Evolutionary conservation across 2,888 invertebrate species (phyloP).

Genomic region (Chydorus sphaericus): DNA sequence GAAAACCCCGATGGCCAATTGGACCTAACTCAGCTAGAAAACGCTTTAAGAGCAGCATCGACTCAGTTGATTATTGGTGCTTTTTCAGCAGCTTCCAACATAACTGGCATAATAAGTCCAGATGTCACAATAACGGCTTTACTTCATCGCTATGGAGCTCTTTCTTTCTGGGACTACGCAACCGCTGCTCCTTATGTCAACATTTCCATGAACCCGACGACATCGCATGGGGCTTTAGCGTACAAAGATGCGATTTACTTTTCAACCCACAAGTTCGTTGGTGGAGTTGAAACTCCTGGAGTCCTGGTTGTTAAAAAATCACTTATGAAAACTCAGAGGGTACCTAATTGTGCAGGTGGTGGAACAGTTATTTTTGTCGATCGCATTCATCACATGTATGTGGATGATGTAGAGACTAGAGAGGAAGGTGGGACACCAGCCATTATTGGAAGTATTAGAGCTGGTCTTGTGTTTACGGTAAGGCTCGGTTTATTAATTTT

Average conservation of each 20-base stretch:
- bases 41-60: slow-evolving; percentile 46
- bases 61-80: slow-evolving; percentile 54
- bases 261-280: slow-evolving; percentile 78
- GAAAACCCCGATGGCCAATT: slow-evolving; percentile 66
- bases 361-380: slow-evolving; percentile 40
- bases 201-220: slow-evolving; percentile 70
- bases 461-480: slow-evolving; percentile 70
- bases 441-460: slow-evolving; percentile 64
- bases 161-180: slow-evolving; percentile 82
- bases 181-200: slow-evolving; percentile 60
- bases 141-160: slow-evolving; percentile 65
- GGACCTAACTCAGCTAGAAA: slow-evolving; percentile 59
- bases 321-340: slow-evolving; percentile 30
- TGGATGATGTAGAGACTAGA: slow-evolving; percentile 42
- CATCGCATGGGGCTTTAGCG: slow-evolving; percentile 47
- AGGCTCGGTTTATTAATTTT: too few species aligned
- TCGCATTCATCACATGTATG: slow-evolving; percentile 33
- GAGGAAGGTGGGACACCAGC: slow-evolving; percentile 61
- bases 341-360: slow-evolving; percentile 37
- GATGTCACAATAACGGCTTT: slow-evolving; percentile 65
- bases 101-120: slow-evolving; percentile 72
- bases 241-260: slow-evolving; percentile 80
- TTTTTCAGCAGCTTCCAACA: slow-evolving; percentile 71
- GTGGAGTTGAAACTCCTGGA: slow-evolving; percentile 73
- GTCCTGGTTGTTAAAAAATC: slow-evolving; percentile 47